phyloP scores from a whole-genome alignment of 2,888 invertebrate species.

The Tanytarsus gracilentus region DNA sequence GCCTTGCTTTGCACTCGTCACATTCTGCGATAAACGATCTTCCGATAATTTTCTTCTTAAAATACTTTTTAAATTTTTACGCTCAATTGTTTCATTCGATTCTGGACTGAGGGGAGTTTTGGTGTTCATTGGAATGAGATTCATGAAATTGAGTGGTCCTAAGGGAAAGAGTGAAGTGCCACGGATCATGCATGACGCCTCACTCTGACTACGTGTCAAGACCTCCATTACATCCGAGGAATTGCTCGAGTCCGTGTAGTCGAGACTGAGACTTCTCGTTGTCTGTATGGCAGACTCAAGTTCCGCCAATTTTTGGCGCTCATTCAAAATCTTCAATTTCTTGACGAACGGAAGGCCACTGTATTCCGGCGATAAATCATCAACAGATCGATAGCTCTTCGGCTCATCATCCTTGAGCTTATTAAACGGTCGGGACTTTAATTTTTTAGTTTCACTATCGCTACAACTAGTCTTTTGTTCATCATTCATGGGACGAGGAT shows the following conservation, averaged over 20 bases:
- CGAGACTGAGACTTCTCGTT: slow-evolving; percentile 66
- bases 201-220: slow-evolving; percentile 69
- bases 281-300: slow-evolving; percentile 66
- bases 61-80: slow-evolving; percentile 74
- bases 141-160: slow-evolving; percentile 17
- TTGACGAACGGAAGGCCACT: slow-evolving; percentile 79
- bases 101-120: slow-evolving; percentile 49
- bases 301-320: slow-evolving; percentile 75
- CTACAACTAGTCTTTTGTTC: slow-evolving; percentile 30
- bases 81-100: slow-evolving; percentile 73
- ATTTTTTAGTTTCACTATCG: slow-evolving; percentile 31
- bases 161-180: slow-evolving; percentile 41
- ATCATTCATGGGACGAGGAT: not conserved
- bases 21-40: slow-evolving; percentile 38
- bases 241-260: slow-evolving; percentile 55
- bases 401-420: no score
- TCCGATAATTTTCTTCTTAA: slow-evolving; percentile 67
- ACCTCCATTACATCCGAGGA: slow-evolving; percentile 47
- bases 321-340: slow-evolving; percentile 78
- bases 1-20: slow-evolving; percentile 34
- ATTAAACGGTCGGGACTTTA: no score
- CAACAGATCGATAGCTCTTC: slow-evolving; percentile 74
- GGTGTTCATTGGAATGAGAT: slow-evolving; percentile 29
- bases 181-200: slow-evolving; percentile 67
- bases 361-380: slow-evolving; percentile 79